phyloP scores from a whole-genome alignment of 2,888 invertebrate genomes.

The Camptogramma bilineatum region DNA sequence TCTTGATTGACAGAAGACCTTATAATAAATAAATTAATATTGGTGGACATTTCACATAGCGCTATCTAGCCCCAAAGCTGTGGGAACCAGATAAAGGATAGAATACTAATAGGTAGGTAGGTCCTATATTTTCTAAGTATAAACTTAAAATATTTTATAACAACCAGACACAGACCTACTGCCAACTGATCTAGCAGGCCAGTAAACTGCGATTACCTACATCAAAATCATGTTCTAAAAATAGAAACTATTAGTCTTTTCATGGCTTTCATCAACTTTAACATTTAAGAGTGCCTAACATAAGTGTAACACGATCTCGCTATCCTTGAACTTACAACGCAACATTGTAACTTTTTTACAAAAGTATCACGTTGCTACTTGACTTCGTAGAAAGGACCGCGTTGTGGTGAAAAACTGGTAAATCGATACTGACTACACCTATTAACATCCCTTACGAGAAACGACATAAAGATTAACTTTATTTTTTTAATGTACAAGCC shows the following conservation, averaged over 20 bases:
- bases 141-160: too few species aligned
- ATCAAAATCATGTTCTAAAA: background rate
- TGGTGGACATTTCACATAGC: too few species aligned
- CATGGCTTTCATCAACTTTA: conserved; percentile 32
- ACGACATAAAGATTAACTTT: conserved; percentile 19
- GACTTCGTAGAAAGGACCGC: conserved; percentile 63
- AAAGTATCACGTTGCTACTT: conserved; percentile 69
- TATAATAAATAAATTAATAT: too few species aligned
- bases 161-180: too few species aligned
- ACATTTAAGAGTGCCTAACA: conserved; percentile 41
- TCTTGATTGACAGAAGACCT: too few species aligned
- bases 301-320: conserved; percentile 50
- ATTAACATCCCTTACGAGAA: conserved; percentile 29
- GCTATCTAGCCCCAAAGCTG: too few species aligned
- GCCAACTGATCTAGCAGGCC: too few species aligned
- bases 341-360: conserved; percentile 63
- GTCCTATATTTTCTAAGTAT: too few species aligned
- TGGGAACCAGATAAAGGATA: too few species aligned
- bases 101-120: too few species aligned
- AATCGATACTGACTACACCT: conserved; percentile 49
- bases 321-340: conserved; percentile 59
- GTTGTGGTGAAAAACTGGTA: conserved; percentile 55
- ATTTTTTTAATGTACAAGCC: conserved; percentile 14
- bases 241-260: conserved; percentile 22
- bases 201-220: too few species aligned